These are phyloP conservation scores for Epistrophe eligans DNA, from an alignment of 2,888 invertebrate genomes.

Conservation along the genomic window DNA sequence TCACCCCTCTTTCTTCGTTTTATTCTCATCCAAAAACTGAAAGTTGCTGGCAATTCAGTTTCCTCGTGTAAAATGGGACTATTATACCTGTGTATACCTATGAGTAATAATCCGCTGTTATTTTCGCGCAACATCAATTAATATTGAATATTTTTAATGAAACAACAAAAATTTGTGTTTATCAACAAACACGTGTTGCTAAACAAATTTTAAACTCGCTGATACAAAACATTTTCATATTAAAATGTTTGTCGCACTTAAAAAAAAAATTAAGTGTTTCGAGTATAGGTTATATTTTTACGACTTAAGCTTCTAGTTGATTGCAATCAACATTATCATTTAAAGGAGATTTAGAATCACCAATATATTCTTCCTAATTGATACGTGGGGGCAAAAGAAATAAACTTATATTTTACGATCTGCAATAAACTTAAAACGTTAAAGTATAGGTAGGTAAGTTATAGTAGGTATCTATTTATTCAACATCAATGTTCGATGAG, in stretches of 20 bases:
- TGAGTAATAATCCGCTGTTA: no score
- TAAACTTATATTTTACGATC: constrained; percentile 52
- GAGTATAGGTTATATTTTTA: background rate
- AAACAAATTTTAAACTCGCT: background rate
- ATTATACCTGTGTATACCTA: no score
- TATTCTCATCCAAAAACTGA: no score
- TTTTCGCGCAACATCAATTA: no score
- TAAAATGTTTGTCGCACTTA: constrained; percentile 1
- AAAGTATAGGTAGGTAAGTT: background rate
- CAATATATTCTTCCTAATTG: constrained; percentile 14
- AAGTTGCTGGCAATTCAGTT: no score
- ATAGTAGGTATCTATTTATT: constrained; percentile 6
- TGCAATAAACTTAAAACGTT: constrained; percentile 31
- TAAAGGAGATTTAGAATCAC: constrained; percentile 8
- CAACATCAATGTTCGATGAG: constrained; percentile 23
- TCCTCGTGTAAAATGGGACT: no score
- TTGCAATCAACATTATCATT: constrained; percentile 28
- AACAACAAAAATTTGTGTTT: no score
- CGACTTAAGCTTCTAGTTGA: constrained; percentile 11
- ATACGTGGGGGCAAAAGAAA: constrained; percentile 37
- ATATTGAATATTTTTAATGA: no score
- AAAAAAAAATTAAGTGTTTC: background rate
- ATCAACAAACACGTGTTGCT: background rate
- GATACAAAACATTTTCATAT: background rate
- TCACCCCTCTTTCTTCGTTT: no score